Evolutionary conservation across 2,797 vertebrate genomes (phyloP), one percentile per base, ranked within the genome.

Genomic region (Helostoma temminkii): DNA sequence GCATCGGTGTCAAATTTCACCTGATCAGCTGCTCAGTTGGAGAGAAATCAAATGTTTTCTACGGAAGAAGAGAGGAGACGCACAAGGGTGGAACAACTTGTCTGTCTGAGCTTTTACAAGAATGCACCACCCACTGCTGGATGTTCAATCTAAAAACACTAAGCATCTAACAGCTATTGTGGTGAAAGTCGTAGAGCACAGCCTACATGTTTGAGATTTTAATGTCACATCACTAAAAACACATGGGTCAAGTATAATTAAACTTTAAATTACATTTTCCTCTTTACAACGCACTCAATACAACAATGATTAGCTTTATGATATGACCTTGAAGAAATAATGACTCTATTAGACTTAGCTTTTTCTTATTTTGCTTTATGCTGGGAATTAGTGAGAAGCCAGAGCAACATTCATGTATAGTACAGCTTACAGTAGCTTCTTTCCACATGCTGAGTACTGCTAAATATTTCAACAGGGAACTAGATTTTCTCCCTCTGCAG

Each of bases 381-480:
- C 60, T 49, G 42, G 60, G 67, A 76, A 36, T 59, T 71, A 67
- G 18, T 34, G 32, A 79, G 73, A 65, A 63, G 36, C 63, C 10
- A 11, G 5, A 54, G 55, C 34, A 81, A 53, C 60, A 63, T 55
- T 78, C 58, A 71, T 46, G 21, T 14, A 65, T 46, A 47, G 18
- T 19, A 73, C 43, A 46, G 37, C 62, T 64, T 39, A 45, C 16
- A 54, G 50, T 73, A 41, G 28, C 62, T 55, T 75, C 59, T 71
- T 50, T 72, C 60, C 2, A 19, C 66, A 61, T 75, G 72, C 66
- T 28, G 70, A 84, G 68, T 30, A 47, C 66, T 82, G 63, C 70
- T 89, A 83, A 86, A 90, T 88, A 83, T 89, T 91, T 90, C 78
- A 89, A 54, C 62, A 80, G 71, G 74, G 76, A 87, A 84, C 71